Evolutionary conservation across 35 echinoderm and acorn worm genomes (phyloP).

Genomic region (Ptychodera flava): DNA sequence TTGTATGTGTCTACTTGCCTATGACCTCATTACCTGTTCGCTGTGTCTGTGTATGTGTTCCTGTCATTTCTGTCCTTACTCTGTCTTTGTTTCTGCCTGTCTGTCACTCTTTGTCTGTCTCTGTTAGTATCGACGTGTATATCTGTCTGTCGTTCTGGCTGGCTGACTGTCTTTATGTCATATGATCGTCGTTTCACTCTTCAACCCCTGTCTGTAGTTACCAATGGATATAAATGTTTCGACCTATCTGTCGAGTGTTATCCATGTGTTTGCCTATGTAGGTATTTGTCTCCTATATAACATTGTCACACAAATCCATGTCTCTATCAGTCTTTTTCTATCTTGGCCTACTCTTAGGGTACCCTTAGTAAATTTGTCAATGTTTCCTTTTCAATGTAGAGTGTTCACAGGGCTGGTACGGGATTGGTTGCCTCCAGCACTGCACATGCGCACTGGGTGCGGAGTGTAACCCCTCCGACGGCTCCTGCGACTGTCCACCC

Average conservation of each 20-base stretch:
- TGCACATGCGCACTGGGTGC: slow-evolving; percentile 69
- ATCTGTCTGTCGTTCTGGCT: neutral
- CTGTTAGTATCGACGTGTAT: too few species aligned
- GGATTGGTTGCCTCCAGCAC: neutral
- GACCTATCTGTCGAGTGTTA: too few species aligned
- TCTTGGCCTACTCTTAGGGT: too few species aligned
- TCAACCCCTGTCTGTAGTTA: too few species aligned
- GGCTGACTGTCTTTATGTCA: neutral
- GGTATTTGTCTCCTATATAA: neutral
- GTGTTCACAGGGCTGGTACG: neutral
- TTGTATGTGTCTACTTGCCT: too few species aligned
- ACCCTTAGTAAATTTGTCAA: too few species aligned
- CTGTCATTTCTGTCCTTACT: neutral
- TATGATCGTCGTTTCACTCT: too few species aligned
- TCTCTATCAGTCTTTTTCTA: too few species aligned
- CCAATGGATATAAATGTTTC: too few species aligned
- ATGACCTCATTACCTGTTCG: too few species aligned
- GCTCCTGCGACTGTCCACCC: slow-evolving; percentile 33
- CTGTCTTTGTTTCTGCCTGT: neutral
- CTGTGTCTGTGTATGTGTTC: too few species aligned
- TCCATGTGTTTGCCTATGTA: neutral
- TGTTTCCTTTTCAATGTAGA: neutral
- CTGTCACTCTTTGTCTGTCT: neutral
- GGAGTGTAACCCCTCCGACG: slow-evolving; percentile 53
- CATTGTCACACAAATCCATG: neutral